Base-by-base conservation (phyloP, 2,888 invertebrate species). In the Hanleya hanleyi region DNA sequence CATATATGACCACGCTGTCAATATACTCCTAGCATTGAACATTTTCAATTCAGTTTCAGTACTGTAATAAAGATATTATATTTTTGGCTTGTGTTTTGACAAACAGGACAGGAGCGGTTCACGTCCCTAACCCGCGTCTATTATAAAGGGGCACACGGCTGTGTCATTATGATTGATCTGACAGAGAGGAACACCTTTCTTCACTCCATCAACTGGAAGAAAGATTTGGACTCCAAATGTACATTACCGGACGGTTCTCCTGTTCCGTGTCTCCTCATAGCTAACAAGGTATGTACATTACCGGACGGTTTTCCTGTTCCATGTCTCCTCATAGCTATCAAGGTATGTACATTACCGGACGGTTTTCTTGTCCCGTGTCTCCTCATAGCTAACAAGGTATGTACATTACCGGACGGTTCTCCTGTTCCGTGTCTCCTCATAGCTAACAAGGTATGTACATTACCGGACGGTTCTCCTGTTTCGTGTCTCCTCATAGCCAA, bases 41-140 rank as follows among this genome's bases (percentile, higher is more conserved):
- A 41, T 41, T 12, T 41, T 12, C 18, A 41, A n/a, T n/a, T 47
- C 18, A 4, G 41, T n/a, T 47, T n/a, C 22, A 47, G 18, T 41
- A 41, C 18, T 41, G 18, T 41, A 18, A 41, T 12, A 18, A 12
- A 12, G 18, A 12, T 41, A 12, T 12, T 41, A 41, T 41, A 41
- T 12, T 41, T 7, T 12, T 12, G 41, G 41, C 18, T 12, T 41
- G 7, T 41, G 57, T 67, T 65, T 85, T 89, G 29, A 22, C 22
- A n/a, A 1, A 18, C 81, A 92, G 96, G 98, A 26, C 98, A 99
- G 91, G 98, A 99, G 90, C 93, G 98, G 74, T 99, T 98, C 91
- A 98, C 98, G 65, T 98, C 98, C 89, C 99, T 99, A 99, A 99
- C 99, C 3, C 92, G 99, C 69, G 98, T 99, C 18, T 99, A 99